Conservation (phyloP, 1,140 invertebrate species). For the Cyphomyrmex costatus region DNA sequence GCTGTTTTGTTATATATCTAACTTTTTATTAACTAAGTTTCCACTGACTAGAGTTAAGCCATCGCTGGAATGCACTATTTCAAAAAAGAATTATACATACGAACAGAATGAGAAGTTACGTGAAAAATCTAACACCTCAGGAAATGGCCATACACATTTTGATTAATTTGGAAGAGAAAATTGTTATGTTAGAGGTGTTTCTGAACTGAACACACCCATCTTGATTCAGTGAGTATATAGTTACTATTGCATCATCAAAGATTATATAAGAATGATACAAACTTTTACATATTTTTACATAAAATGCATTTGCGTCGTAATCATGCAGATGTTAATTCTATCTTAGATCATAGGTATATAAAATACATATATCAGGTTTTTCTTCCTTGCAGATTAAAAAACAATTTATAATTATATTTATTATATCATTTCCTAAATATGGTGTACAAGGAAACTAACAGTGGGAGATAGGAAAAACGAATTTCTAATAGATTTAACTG, state of each 20-base stretch:
- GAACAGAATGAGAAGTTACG: slow-evolving; percentile 49
- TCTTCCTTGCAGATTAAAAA: slow-evolving; percentile 36
- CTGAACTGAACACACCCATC: background rate
- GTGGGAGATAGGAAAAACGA: slow-evolving; percentile 26
- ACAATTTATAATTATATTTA: slow-evolving; percentile 50
- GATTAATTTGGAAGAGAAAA: slow-evolving; percentile 66
- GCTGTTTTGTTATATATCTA: slow-evolving; percentile 88
- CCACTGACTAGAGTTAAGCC: slow-evolving; percentile 75
- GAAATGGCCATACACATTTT: slow-evolving; percentile 76
- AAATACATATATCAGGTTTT: slow-evolving; percentile 9
- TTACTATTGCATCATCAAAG: slow-evolving; percentile 5
- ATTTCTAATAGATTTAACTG: slow-evolving; percentile 18
- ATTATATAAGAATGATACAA: background rate
- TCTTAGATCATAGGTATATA: background rate
- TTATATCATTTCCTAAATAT: slow-evolving; percentile 12
- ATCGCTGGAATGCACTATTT: slow-evolving; percentile 68
- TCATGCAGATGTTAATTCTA: background rate
- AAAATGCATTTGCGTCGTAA: slow-evolving; percentile 18
- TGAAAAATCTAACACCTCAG: slow-evolving; percentile 57
- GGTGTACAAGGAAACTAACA: slow-evolving; percentile 10
- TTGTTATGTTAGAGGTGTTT: background rate
- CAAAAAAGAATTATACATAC: slow-evolving; percentile 51
- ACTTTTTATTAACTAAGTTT: slow-evolving; percentile 79
- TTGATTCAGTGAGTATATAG: slow-evolving; percentile 65
- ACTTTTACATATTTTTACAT: slow-evolving; percentile 17